Conservation (phyloP, 23 tunicate species). For the Oikopleura albicans region DNA sequence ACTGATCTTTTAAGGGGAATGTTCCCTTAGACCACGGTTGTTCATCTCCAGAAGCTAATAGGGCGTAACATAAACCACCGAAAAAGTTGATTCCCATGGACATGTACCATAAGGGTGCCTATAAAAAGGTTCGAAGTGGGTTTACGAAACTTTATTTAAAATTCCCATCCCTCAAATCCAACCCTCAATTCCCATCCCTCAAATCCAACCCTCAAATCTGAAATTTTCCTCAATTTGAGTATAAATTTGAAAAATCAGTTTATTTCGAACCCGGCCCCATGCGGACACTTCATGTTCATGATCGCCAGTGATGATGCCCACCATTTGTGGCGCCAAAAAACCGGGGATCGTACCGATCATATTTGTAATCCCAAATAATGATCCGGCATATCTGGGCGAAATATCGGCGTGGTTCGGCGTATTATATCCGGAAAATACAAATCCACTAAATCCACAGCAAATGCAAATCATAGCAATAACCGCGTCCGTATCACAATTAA, state of each 20-base stretch:
- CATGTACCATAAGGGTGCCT: too few relatives aligned
- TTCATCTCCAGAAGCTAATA: not conserved
- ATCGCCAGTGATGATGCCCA: not conserved
- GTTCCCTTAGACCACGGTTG: not conserved
- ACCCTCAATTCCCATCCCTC: too few relatives aligned
- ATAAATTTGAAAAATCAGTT: too few relatives aligned
- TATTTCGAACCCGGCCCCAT: not conserved
- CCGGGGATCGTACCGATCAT: not conserved
- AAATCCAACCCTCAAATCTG: too few relatives aligned
- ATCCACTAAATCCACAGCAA: not conserved
- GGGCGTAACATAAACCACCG: not conserved
- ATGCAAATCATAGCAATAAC: not conserved
- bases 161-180: too few relatives aligned
- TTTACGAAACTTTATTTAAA: too few relatives aligned
- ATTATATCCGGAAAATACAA: not conserved
- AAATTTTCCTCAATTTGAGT: too few relatives aligned
- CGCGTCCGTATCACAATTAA: not conserved
- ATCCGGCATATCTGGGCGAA: not conserved
- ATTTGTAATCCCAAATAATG: not conserved
- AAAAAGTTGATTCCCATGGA: not conserved
- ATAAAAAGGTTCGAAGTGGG: too few relatives aligned
- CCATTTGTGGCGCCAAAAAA: not conserved
- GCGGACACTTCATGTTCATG: not conserved
- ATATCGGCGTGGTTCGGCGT: conserved; percentile 9
- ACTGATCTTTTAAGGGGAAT: not conserved